Base-by-base conservation (phyloP, 2,888 invertebrate species). In the Tachina grossa region DNA sequence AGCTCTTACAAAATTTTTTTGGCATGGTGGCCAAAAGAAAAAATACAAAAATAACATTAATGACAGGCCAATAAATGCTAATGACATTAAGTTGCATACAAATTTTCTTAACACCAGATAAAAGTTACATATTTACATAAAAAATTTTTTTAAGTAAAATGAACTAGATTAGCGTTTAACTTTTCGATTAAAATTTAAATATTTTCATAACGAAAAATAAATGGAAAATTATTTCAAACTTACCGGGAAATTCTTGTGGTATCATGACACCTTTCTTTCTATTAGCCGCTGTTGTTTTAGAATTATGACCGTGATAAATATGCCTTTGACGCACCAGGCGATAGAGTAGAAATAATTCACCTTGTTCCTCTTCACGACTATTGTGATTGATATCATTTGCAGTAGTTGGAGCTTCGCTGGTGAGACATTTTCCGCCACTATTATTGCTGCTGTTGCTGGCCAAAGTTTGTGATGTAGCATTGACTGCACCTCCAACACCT, bases 171-270 rank as follows among this genome's bases (percentile, higher is more conserved):
- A 31, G 5, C 31, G 5, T 31, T 31, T 6, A 31, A 31, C 31
- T 31, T 31, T 31, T 31, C 31, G 31, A 31, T 31, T 31, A 31
- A 31, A 31, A 31, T 31, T 31, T 0, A 31, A 31, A 31, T 31
- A 31, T 31, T 31, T 31, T 31, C 31, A 31, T 6, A 31, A 31
- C 31, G 5, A 9, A 16, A 41, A 11, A 22, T 45, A 6, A 2
- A 11, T 22, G 11, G 0, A 41, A 61, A 10, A 22, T 19, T 0
- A 2, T 41, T 19, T 43, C 0, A n/a, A 22, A 88, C 90, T 90
- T 85, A 93, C 93, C 93, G 89, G 92, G 90, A 91, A 92, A 93
- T 87, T 93, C 93, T 86, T 93, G 93, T 39, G 93, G 93, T 89
- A 93, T 93, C 78, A 92, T 91, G 69, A 93, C 91, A 57, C 91